phyloP scores from a whole-genome alignment of 2,888 invertebrate genomes.

The Hymenopus coronatus region DNA sequence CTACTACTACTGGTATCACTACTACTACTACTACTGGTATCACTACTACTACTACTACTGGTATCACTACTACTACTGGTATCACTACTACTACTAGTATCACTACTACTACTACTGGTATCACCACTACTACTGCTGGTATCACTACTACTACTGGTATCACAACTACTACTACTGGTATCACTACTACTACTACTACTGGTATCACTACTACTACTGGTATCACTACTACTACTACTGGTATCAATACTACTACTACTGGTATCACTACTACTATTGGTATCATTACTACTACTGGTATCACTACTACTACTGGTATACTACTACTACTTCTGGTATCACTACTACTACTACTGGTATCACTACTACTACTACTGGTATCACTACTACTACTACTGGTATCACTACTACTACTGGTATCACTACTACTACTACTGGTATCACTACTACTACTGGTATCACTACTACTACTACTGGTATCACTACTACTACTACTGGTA shows the following conservation, averaged over 20 bases:
- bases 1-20: neutral
- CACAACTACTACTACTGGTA: neutral
- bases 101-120: neutral
- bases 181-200: conserved; percentile 5
- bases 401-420: neutral
- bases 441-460: neutral
- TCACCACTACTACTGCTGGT: too few species aligned
- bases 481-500: neutral
- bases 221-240: neutral
- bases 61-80: neutral
- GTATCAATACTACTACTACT: too few species aligned
- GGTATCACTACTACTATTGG: neutral
- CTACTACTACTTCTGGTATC: too few species aligned
- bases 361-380: neutral
- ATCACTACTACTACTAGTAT: neutral
- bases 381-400: neutral
- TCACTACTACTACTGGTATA: neutral
- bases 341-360: neutral
- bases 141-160: neutral
- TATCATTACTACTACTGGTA: neutral
- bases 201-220: neutral
- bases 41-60: neutral
- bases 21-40: neutral
- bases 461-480: neutral
- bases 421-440: neutral